These are phyloP conservation scores for Anomalospiza imberbis DNA, from an alignment of 2,797 vertebrate genomes.

Conservation along the genomic window DNA sequence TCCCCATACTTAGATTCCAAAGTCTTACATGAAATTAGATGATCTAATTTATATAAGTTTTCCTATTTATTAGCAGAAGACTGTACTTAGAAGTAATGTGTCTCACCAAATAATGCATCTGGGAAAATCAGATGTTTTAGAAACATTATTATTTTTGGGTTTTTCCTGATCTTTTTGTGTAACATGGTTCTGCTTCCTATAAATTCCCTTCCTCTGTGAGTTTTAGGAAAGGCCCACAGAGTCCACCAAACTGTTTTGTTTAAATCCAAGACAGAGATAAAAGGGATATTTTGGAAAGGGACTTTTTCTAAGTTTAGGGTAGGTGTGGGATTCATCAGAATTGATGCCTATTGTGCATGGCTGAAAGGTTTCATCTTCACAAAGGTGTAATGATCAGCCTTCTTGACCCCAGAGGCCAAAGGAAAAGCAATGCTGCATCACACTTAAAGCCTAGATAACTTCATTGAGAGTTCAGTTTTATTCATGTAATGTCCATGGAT, in stretches of 20 bases:
- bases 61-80: background rate
- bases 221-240: background rate
- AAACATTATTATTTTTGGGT: fast-evolving
- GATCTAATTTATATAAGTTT: background rate
- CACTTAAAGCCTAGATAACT: background rate
- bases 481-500: background rate
- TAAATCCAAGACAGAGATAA: background rate
- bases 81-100: background rate
- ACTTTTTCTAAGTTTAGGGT: background rate
- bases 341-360: background rate
- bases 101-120: background rate
- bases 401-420: background rate
- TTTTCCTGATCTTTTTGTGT: background rate
- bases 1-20: background rate
- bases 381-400: background rate
- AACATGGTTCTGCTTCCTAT: background rate
- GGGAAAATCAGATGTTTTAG: background rate
- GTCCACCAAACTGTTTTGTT: background rate
- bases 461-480: background rate
- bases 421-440: background rate
- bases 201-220: background rate
- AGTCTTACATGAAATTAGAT: background rate
- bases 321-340: background rate
- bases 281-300: background rate
- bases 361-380: background rate